Conservation (phyloP, 2,113 vertebrate species). For the Plotosus lineatus region DNA sequence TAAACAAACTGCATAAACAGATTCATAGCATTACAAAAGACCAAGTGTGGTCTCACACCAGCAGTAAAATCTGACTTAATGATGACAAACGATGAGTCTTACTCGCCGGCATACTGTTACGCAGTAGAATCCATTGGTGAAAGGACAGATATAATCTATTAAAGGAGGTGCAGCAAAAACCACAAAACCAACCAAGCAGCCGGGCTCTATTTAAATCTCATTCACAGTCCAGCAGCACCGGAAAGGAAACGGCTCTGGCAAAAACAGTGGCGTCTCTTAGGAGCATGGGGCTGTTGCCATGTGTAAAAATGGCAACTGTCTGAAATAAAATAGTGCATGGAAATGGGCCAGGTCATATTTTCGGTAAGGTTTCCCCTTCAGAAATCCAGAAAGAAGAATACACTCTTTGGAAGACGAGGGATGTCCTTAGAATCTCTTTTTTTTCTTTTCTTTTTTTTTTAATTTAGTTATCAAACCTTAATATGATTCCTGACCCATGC, state of each 20-base stretch:
- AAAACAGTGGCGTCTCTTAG: background rate
- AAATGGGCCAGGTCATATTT: background rate
- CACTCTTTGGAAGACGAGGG: background rate
- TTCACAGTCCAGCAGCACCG: background rate
- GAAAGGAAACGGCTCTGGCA: background rate
- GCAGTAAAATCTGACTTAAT: slow-evolving; percentile 42
- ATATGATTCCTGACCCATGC: background rate
- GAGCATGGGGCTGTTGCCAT: slow-evolving; percentile 2
- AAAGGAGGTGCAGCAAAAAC: slow-evolving; percentile 4
- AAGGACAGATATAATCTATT: slow-evolving; percentile 18
- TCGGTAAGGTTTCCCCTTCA: background rate
- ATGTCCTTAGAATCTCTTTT: too few species aligned
- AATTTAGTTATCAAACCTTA: too few species aligned
- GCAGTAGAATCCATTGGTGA: slow-evolving; percentile 12
- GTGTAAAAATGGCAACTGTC: slow-evolving; percentile 4
- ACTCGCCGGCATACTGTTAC: background rate
- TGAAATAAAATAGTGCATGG: slow-evolving; percentile 22
- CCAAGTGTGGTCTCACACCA: slow-evolving; percentile 11
- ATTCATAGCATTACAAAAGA: slow-evolving; percentile 24
- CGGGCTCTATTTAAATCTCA: background rate
- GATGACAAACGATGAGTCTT: slow-evolving; percentile 37
- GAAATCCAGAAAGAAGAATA: background rate
- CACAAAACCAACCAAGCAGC: slow-evolving; percentile 7
- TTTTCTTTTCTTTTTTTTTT: background rate
- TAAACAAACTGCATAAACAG: slow-evolving; percentile 4